Percentiles rank a stretch among this genome's conserved stretches.
phyloP scores from a whole-genome alignment of 2,888 invertebrate genomes.

The Ennomos quercinarius region DNA sequence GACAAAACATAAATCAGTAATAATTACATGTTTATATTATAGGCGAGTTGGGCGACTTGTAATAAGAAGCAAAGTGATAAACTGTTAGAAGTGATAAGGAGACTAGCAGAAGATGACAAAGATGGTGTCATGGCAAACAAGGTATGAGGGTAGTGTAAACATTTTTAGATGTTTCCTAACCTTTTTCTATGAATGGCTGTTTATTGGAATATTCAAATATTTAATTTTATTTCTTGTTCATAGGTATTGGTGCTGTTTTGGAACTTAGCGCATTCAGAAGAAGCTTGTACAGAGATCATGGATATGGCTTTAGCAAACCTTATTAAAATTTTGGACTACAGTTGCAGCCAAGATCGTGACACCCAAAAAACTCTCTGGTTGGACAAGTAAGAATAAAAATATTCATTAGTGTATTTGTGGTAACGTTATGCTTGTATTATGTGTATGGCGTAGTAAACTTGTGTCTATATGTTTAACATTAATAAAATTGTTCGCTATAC shows the following conservation, averaged over 20 bases:
- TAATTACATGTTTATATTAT: constrained; percentile 5
- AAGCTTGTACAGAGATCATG: constrained; percentile 98
- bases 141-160: constrained; percentile 72
- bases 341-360: constrained; percentile 98
- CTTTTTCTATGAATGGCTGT: neutral
- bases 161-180: neutral
- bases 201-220: neutral
- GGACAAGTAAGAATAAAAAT: constrained; percentile 86
- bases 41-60: constrained; percentile 97
- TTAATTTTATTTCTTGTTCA: constrained; percentile 27
- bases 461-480: no score
- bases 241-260: constrained; percentile 96
- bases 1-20: no score
- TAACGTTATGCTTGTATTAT: no score
- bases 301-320: constrained; percentile 98
- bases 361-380: constrained; percentile 98
- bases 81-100: constrained; percentile 95
- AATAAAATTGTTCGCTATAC: no score
- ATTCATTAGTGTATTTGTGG: no score
- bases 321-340: constrained; percentile 98
- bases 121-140: constrained; percentile 99
- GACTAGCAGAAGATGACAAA: constrained; percentile 98
- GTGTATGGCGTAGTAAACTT: no score
- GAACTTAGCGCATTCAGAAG: constrained; percentile 98
- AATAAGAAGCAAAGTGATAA: constrained; percentile 98